Base-by-base conservation (phyloP, 2,113 vertebrate genomes). In the Dasyprocta punctata region DNA sequence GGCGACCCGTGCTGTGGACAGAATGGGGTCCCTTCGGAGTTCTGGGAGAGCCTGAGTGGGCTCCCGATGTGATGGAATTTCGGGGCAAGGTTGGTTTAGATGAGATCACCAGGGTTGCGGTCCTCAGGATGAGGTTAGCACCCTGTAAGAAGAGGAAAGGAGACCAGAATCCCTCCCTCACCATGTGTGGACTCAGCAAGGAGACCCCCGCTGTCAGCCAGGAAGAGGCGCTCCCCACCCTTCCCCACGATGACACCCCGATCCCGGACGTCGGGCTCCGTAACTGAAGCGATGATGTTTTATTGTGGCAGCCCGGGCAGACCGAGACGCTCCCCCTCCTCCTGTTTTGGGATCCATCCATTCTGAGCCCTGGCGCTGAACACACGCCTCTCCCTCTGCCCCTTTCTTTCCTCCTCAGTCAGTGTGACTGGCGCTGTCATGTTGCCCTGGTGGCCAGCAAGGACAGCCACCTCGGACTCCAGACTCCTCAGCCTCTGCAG, bases 281-380 rank as follows among this genome's bases (percentile, higher is more conserved):
- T 73, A 24, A 11, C n/a, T 22, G 11, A 13, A 75, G 38, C 41
- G 38, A 10, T 44, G 38, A 38, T 26, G 22, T 75, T 26, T 75
- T 41, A 44, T 75, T 24, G 24, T 1, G 10, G 71, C 38, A 44
- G 71, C 22, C 24, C 4, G 22, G 44, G 71, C 19, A n/a, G 61
- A 47, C n/a, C n/a, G n/a, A n/a, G n/a, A n/a, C n/a, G n/a, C n/a
- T n/a, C 9, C 44, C 7, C 16, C 3, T 3, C 30, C 44, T 86
- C 38, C 20, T 20, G 20, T 9, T 73, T 87, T 49, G n/a, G 0
- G 7, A 41, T 24, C 41, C 0, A 0, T 7, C 1, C 8, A 4
- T 36, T 36, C 82, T 24, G 86, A 61, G 77, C 38, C 47, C 2
- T 2, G 0, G 9, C n/a, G 5, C 67, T 2, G 7, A 14, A 22